These are phyloP conservation scores for Drosophila recens DNA, from an alignment of 2,888 invertebrate species.

Conservation along the genomic window DNA sequence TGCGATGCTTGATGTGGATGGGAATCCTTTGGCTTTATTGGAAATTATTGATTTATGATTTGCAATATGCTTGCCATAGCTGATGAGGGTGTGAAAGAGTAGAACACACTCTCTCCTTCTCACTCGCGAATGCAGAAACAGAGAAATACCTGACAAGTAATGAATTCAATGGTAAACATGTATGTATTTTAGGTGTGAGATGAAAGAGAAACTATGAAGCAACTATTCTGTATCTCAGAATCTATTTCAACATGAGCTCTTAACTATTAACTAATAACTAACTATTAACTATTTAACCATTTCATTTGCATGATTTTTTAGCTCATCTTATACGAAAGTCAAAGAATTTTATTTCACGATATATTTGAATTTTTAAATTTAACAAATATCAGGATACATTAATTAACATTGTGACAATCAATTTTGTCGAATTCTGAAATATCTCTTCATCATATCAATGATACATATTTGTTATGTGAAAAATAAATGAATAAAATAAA, in stretches of 20 bases:
- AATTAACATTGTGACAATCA: no score
- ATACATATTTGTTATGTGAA: no score
- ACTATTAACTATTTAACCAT: no score
- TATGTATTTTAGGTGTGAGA: not conserved
- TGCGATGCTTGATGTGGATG: constrained; percentile 66
- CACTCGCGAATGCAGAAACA: not conserved
- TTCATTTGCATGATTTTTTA: no score
- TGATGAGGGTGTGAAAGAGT: not conserved
- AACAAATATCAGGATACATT: no score
- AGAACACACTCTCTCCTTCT: not conserved
- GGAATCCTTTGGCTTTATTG: constrained; percentile 65
- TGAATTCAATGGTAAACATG: not conserved
- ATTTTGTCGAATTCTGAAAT: no score
- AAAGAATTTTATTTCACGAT: no score
- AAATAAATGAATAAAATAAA: no score
- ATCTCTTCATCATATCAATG: no score
- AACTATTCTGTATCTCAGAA: not conserved
- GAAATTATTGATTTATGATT: constrained; percentile 76
- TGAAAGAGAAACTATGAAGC: not conserved
- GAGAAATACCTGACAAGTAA: not conserved
- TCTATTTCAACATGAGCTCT: not conserved
- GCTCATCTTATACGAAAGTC: no score
- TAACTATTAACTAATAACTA: no score
- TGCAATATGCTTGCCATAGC: constrained; percentile 43
- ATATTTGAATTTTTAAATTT: no score